Base-by-base conservation (phyloP, 2,113 vertebrate species). In the Mobula birostris region DNA sequence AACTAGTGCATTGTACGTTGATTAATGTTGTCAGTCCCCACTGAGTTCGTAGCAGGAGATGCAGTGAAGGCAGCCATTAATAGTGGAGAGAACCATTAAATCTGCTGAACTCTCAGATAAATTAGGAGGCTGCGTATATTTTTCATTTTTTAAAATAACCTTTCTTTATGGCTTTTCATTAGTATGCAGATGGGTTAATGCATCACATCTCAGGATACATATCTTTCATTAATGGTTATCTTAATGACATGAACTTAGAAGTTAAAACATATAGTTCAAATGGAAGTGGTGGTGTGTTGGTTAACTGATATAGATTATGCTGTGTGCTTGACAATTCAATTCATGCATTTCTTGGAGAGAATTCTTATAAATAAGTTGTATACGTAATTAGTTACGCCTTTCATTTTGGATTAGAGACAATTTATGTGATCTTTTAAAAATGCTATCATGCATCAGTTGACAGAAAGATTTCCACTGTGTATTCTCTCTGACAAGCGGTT, bases 161-260 rank as follows among this genome's bases (percentile, higher is more conserved):
- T 90, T 36, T n/a, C 85, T 11, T 90, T 19, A 56, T 93, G 32
- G 91, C 21, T 93, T 93, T 74, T 74, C 91, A 93, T 72, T 72
- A 56, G 66, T 76, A 74, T 12, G 8, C 66, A 93, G 70, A 24
- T 17, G 70, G 21, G 48, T 93, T 48, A 74, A 93, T 74, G 9
- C 48, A 56, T 56, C 40, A 48, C 5, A 74, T 76, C 36, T 27
- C 91, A 48, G 91, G 70, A 56, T 74, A 56, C 68, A 74, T 93
- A 56, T 56, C 4, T 72, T 93, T 48, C 32, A 72, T 93, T 74
- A 93, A 93, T 93, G 90, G 90, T 48, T 93, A 93, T 74, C 70
- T 76, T 93, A 93, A 74, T 93, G 68, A 56, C 36, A 56, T 5
- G 17, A 93, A 93, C 32, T 70, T 68, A 17, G 61, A 92, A 14